Conservation (phyloP, 2,888 invertebrate species). For the Lacanobia oleracea region DNA sequence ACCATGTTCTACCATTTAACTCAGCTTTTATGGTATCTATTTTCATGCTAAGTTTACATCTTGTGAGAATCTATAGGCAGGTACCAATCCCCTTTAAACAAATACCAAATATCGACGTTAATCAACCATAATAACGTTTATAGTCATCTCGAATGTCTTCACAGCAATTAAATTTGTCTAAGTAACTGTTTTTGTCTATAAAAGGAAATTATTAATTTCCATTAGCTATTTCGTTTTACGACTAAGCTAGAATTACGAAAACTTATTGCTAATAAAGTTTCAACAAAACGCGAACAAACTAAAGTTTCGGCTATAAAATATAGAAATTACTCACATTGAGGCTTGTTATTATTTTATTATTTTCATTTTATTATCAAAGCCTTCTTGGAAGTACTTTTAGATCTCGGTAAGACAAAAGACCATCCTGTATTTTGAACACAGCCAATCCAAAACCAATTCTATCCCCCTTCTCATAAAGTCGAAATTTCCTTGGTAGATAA, state of each 20-base stretch:
- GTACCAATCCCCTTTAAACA: slow-evolving; percentile 1
- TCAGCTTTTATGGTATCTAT: neutral
- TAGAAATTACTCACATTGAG: slow-evolving; percentile 64
- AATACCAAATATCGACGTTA: slow-evolving; percentile 25
- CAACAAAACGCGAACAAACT: slow-evolving; percentile 63
- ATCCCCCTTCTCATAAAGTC: accelerated
- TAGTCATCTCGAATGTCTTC: slow-evolving; percentile 37
- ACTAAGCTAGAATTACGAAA: slow-evolving; percentile 52
- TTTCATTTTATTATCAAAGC: slow-evolving; percentile 74
- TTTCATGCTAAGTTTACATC: neutral
- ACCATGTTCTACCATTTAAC: no score
- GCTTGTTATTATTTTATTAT: slow-evolving; percentile 75
- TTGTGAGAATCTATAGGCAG: neutral
- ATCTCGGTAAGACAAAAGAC: slow-evolving; percentile 50
- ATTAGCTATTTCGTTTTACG: slow-evolving; percentile 59
- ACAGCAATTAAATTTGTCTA: slow-evolving; percentile 27
- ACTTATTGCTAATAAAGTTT: slow-evolving; percentile 64
- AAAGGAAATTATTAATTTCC: slow-evolving; percentile 60
- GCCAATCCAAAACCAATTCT: slow-evolving; percentile 6
- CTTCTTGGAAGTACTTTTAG: slow-evolving; percentile 69
- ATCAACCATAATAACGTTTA: slow-evolving; percentile 31
- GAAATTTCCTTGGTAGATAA: neutral
- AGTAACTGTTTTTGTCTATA: slow-evolving; percentile 54
- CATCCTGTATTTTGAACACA: slow-evolving; percentile 40
- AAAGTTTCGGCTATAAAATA: slow-evolving; percentile 68